Evolutionary conservation across 2,797 vertebrate species (phyloP), one percentile per base, ranked within the genome.

Genomic region (Syngnathus acus): DNA sequence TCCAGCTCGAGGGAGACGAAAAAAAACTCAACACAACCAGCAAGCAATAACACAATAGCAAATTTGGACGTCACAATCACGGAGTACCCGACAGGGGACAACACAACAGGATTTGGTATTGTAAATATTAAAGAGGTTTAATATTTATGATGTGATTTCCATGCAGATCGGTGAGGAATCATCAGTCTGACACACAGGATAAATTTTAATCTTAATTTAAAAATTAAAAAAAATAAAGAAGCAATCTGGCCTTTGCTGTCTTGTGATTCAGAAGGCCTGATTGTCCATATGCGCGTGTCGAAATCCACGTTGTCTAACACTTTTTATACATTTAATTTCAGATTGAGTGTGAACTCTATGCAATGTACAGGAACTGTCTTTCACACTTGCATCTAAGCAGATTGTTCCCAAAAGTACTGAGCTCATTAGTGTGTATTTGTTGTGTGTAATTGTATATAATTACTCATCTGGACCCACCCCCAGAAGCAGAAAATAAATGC

Each of bases 331-430:
- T 78, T 77, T 77, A 55, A 64, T 72, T 75, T 71, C 54, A 69
- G 40, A 61, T 39, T 59, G 8, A 83, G 68, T 68, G 79, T 72
- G 67, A 65, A 71, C 69, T 78, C 77, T 84, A 87, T 89, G 79
- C 90, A 92, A 88, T 78, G 67, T 76, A 60, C 32, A 32, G 32
- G 32, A 32, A 54, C 43, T 45, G 42, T 81, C 65, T 73, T 65
- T 85, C 67, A 84, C 73, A 78, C 76, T 82, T 82, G 84, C 65
- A 69, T 81, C 51, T 73, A 79, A 82, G 82, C 69, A 72, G 82
- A 83, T 74, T 88, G 74, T 80, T 77, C 81, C 72, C 86, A 53
- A 75, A 88, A 87, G 68, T 78, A 72, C 75, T 68, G 65, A 68
- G 69, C 53, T 55, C 39, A 57, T 42, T 37, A 37, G 55, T 58